Evolutionary conservation across 92 coral and sea anemone genomes (phyloP), one percentile per base, ranked within the genome.

Genomic region (Palythoa grandiflora): DNA sequence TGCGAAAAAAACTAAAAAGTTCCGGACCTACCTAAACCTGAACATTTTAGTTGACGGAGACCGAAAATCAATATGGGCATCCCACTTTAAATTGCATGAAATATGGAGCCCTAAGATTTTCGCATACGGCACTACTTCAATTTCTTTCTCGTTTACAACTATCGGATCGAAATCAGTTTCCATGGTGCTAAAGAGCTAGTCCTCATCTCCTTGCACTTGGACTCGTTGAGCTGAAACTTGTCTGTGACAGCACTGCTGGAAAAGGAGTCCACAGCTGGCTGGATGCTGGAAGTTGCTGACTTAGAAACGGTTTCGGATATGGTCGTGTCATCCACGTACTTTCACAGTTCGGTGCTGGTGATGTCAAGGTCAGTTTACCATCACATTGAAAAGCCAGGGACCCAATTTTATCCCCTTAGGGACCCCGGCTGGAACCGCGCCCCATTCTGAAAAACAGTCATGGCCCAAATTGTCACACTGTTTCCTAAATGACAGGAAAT

Each of bases 91-190:
- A 65, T 65, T 9, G 71, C 71, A 65, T 19, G 71, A 65, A 65
- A 65, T 19, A 65, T 65, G 71, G 71, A 65, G 71, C 71, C 71
- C 71, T 65, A 65, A 65, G 71, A 65, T 65, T 65, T 65, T 65
- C 71, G 71, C 71, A 65, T 65, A 65, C 71, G 28, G 28, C 71
- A 65, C 71, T 65, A 65, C 71, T 1, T 20, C 71, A 65, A 65
- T 65, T 74, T 74, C 79, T 74, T 74, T 74, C 79, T 74, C 79
- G 51, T 74, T 74, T n/a, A 74, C 79, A 74, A 74, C 79, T 74
- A 74, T 74, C 6, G 79, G 79, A 74, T 28, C 79, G 37, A 74
- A 74, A 74, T 74, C 28, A 74, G 79, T 74, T 4, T 71, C 77
- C 77, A 57, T 57, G 65, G 65, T 57, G 65, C 65, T 57, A 57